These are phyloP conservation scores for Ammodytes dubius DNA, from an alignment of 2,113 vertebrate species.

Conservation along the genomic window DNA sequence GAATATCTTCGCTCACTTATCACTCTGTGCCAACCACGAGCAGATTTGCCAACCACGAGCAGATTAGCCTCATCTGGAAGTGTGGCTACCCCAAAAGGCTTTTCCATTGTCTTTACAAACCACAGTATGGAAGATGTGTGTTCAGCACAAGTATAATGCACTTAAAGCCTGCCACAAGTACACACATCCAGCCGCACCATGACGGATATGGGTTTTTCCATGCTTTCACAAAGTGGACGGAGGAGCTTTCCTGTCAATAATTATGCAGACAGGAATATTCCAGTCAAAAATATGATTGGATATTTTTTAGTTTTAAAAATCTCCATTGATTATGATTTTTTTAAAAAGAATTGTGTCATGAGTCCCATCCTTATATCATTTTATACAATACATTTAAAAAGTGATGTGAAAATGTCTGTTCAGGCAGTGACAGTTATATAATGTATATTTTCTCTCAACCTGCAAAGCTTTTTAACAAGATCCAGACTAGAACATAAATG, in stretches of 20 bases:
- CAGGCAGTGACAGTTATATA: neutral
- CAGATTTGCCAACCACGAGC: constrained; percentile 78
- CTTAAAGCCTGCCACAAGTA: constrained; percentile 85
- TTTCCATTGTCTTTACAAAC: constrained; percentile 82
- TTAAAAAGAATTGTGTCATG: neutral
- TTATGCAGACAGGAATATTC: constrained; percentile 54
- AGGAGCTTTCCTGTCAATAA: constrained; percentile 90
- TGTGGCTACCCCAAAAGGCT: constrained; percentile 79
- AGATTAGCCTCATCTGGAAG: constrained; percentile 77
- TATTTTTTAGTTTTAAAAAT: constrained; percentile 28
- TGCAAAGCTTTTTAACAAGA: constrained; percentile 5
- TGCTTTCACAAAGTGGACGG: constrained; percentile 87
- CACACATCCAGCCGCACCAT: constrained; percentile 78
- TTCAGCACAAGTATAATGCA: constrained; percentile 83
- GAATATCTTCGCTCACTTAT: constrained; percentile 68
- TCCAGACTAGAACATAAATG: constrained; percentile 8
- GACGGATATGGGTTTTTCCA: constrained; percentile 93
- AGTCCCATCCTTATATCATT: neutral
- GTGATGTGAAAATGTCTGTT: neutral
- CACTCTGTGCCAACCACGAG: constrained; percentile 65
- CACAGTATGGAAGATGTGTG: constrained; percentile 86
- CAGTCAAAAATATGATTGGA: constrained; percentile 57
- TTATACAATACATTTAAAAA: neutral
- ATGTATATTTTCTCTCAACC: constrained; percentile 4
- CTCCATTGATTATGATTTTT: neutral